Conservation (phyloP, 2,113 vertebrate species). For the Equus przewalskii region DNA sequence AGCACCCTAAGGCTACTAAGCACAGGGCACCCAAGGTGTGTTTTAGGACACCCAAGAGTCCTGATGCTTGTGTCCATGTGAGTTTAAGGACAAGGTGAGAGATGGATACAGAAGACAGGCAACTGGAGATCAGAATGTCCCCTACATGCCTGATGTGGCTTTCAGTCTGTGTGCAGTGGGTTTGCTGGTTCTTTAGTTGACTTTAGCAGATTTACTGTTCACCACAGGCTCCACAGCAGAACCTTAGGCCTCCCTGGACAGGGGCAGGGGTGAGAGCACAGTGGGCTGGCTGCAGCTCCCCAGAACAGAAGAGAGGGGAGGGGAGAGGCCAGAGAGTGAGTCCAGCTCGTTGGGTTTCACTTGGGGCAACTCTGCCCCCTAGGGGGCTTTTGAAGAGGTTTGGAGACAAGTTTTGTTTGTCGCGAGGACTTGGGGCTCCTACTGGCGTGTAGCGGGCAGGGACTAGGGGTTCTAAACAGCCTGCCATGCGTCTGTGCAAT, state of each 20-base stretch:
- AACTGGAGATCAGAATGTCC: neutral
- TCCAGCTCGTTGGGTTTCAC: conserved; percentile 2
- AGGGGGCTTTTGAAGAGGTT: neutral
- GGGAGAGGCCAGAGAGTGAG: neutral
- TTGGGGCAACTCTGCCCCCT: neutral
- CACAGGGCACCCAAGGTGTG: neutral
- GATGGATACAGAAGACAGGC: neutral
- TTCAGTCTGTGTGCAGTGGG: neutral
- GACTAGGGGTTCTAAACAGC: neutral
- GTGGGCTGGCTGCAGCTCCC: neutral
- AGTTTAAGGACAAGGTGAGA: neutral
- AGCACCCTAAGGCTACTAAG: neutral
- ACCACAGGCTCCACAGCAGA: neutral
- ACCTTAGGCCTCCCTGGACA: neutral
- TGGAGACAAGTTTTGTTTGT: conserved; percentile 1
- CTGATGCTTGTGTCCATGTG: neutral
- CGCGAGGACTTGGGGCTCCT: neutral
- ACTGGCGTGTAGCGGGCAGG: neutral
- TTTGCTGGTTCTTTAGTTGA: conserved; percentile 6
- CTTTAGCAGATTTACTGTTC: neutral
- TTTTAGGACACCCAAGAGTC: neutral
- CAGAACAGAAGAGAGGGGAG: neutral
- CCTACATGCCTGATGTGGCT: neutral
- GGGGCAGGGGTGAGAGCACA: neutral
- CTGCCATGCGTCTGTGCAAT: neutral